A percentile compares a stretch with the other conserved stretches of the same genome.
These are phyloP conservation scores for Antheraea yamamai DNA, from an alignment of 2,888 invertebrate genomes.

Conservation along the genomic window DNA sequence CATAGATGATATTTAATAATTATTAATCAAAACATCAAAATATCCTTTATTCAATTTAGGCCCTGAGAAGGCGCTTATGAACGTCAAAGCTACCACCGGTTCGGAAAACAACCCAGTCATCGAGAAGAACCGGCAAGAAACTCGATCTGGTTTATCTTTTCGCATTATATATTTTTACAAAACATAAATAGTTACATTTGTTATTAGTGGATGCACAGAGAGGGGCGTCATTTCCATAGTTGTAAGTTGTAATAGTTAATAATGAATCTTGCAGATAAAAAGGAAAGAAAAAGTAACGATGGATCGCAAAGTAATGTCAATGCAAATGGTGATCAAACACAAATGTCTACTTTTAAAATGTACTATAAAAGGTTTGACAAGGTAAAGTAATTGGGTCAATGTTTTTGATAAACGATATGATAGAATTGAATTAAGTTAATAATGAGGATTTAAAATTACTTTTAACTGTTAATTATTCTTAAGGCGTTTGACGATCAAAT, in stretches of 20 bases:
- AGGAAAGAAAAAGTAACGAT: slow-evolving; percentile 66
- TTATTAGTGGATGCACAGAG: too few relatives aligned
- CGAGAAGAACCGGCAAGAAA: too few relatives aligned
- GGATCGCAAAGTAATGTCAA: slow-evolving; percentile 67
- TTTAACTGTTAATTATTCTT: not conserved
- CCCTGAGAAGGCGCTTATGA: too few relatives aligned
- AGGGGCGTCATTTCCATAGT: too few relatives aligned
- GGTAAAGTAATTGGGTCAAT: slow-evolving; percentile 40
- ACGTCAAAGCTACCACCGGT: too few relatives aligned
- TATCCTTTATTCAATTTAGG: too few relatives aligned
- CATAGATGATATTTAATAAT: not conserved
- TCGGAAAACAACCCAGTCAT: too few relatives aligned
- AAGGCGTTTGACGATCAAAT: not conserved
- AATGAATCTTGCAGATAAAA: slow-evolving; percentile 51
- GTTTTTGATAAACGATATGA: not conserved
- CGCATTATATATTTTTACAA: too few relatives aligned
- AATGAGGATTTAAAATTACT: not conserved
- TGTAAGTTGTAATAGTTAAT: not conserved
- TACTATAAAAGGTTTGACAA: slow-evolving; percentile 73
- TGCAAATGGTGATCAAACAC: slow-evolving; percentile 60
- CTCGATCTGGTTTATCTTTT: too few relatives aligned
- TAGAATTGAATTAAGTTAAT: too few relatives aligned
- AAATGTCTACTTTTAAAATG: slow-evolving; percentile 82
- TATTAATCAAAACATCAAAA: too few relatives aligned
- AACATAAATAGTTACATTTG: too few relatives aligned